phyloP scores from a whole-genome alignment of 2,888 invertebrate species.

The Chaetogeoica ovagalla region DNA sequence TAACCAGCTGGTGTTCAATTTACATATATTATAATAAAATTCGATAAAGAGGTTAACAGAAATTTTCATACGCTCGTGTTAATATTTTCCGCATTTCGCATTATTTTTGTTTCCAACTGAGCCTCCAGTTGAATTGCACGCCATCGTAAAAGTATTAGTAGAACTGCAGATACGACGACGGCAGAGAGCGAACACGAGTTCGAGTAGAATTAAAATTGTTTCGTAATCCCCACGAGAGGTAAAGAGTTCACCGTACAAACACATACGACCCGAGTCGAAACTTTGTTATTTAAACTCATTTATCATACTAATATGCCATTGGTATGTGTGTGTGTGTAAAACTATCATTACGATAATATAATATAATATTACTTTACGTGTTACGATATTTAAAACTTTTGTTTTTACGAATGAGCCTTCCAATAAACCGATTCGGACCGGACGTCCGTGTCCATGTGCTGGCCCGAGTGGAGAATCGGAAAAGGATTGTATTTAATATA shows the following conservation, averaged over 20 bases:
- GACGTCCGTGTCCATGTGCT: neutral
- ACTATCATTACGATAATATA: neutral
- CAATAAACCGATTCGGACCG: neutral
- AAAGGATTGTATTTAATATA: neutral
- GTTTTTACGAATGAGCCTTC: constrained; percentile 7
- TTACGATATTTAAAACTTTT: constrained; percentile 27
- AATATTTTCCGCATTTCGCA: constrained; percentile 10
- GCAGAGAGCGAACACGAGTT: neutral
- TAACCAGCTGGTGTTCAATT: constrained; percentile 39
- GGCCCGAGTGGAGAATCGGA: neutral
- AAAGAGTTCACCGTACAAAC: neutral
- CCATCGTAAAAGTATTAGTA: neutral
- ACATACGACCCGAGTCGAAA: neutral
- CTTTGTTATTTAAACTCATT: constrained; percentile 18
- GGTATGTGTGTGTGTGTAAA: neutral
- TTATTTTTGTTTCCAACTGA: neutral
- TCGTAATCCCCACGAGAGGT: constrained; percentile 9
- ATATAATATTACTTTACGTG: too few species aligned
- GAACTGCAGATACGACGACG: neutral
- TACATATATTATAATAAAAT: constrained; percentile 15
- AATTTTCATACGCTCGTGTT: constrained; percentile 26
- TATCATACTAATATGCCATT: neutral
- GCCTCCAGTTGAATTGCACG: constrained; percentile 15
- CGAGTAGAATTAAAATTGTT: constrained; percentile 35
- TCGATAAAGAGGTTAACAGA: constrained; percentile 22